Evolutionary conservation across 2,113 vertebrate genomes (phyloP).

Genomic region (Gavialis gangeticus): DNA sequence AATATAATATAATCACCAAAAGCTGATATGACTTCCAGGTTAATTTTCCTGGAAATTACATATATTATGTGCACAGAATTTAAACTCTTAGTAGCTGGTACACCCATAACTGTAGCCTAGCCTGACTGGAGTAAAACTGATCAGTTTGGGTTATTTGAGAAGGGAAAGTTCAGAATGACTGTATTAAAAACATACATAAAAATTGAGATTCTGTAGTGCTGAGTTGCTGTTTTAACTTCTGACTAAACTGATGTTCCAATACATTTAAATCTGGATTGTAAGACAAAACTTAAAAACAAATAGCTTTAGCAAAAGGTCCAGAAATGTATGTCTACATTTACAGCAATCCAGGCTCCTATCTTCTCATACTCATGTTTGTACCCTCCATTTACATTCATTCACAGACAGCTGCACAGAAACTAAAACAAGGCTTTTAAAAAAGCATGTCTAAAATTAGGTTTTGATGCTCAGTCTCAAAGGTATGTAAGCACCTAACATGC

Average conservation of each 20-base stretch:
- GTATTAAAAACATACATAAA: background rate
- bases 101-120: background rate
- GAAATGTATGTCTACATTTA: background rate
- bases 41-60: background rate
- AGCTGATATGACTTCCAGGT: background rate
- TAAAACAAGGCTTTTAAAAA: background rate
- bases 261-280: background rate
- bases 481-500: background rate
- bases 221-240: background rate
- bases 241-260: background rate
- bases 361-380: background rate
- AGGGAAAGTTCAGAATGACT: background rate
- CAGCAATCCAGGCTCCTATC: background rate
- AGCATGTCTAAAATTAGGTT: background rate
- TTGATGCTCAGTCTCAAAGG: background rate
- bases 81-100: background rate
- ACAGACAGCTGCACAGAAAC: no score
- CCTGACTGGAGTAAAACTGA: background rate
- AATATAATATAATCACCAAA: background rate
- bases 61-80: background rate
- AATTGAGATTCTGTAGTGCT: background rate
- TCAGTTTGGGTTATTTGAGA: background rate
- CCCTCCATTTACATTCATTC: background rate
- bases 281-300: background rate
- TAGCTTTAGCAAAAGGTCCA: background rate